A percentile compares a stretch with the other conserved stretches of the same genome.
Conservation (phyloP, 2,797 vertebrate species). For the Enoplosus armatus region DNA sequence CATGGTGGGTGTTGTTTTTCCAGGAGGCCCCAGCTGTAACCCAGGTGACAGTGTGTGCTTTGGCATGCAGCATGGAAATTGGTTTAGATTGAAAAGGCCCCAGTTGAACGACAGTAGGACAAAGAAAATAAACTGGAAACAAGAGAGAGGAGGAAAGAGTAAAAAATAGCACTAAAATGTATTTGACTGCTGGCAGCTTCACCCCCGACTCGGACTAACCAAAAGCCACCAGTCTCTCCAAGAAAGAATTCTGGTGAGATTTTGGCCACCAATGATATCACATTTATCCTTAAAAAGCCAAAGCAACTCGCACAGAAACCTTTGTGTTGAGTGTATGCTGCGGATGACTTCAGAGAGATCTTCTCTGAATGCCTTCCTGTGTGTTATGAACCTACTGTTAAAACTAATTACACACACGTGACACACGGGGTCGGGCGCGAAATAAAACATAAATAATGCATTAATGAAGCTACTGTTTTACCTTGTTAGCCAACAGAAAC, state of each 20-base stretch:
- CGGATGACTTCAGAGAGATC: background rate
- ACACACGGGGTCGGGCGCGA: slow-evolving; percentile 29
- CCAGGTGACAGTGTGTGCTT: slow-evolving; percentile 72
- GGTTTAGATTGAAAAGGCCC: slow-evolving; percentile 39
- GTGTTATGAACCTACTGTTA: slow-evolving; percentile 20
- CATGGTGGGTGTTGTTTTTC: slow-evolving; percentile 56
- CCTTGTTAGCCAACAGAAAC: slow-evolving; percentile 52
- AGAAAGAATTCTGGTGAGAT: background rate
- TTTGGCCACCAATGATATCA: slow-evolving; percentile 8
- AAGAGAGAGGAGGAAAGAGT: background rate
- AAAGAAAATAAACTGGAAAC: slow-evolving; percentile 39
- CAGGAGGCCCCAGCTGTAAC: slow-evolving; percentile 60
- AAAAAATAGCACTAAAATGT: slow-evolving; percentile 19
- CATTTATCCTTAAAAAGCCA: background rate
- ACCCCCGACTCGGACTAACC: slow-evolving; percentile 11
- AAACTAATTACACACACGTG: slow-evolving; percentile 44
- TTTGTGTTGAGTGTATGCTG: background rate
- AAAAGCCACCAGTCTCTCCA: slow-evolving; percentile 26
- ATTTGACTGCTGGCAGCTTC: slow-evolving; percentile 30
- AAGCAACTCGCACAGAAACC: background rate
- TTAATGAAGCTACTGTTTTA: slow-evolving; percentile 35
- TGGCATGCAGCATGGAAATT: slow-evolving; percentile 64
- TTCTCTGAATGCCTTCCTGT: slow-evolving; percentile 1
- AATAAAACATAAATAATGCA: slow-evolving; percentile 58
- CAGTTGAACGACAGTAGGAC: slow-evolving; percentile 17